Evolutionary conservation across 2,888 invertebrate genomes (phyloP).

Genomic region (Villa cingulata): DNA sequence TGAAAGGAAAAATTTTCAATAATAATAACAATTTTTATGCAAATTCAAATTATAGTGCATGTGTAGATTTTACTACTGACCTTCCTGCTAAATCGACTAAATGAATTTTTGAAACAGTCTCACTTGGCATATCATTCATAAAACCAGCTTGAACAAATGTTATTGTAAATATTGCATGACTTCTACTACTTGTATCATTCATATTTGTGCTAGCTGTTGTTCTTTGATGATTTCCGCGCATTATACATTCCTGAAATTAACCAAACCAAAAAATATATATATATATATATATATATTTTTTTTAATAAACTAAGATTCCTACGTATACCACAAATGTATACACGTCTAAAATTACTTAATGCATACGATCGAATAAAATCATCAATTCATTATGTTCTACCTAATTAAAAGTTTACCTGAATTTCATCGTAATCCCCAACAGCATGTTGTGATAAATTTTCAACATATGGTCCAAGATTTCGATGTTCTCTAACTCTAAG

Average conservation of each 20-base stretch:
- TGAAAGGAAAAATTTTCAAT: not conserved
- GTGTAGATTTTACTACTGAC: too few relatives aligned
- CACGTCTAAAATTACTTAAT: too few relatives aligned
- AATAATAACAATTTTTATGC: too few relatives aligned
- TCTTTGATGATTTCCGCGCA: constrained; percentile 65
- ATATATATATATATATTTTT: not conserved
- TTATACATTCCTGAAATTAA: constrained; percentile 57
- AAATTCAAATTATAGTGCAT: too few relatives aligned
- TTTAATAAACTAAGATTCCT: too few relatives aligned
- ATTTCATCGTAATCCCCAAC: constrained; percentile 79
- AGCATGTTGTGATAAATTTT: constrained; percentile 71
- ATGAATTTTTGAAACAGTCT: constrained; percentile 81
- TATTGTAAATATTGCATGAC: constrained; percentile 84
- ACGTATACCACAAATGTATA: too few relatives aligned
- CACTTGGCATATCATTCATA: constrained; percentile 75
- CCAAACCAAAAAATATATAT: too few relatives aligned
- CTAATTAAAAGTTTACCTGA: constrained; percentile 49
- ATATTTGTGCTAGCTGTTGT: constrained; percentile 83
- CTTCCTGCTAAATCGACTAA: constrained; percentile 80
- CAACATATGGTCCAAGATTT: constrained; percentile 68
- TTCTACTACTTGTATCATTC: constrained; percentile 84
- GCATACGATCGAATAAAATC: too few relatives aligned
- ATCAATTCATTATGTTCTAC: too few relatives aligned
- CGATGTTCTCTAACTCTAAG: constrained; percentile 69
- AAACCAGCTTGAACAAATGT: constrained; percentile 80